Evolutionary conservation across 1,140 invertebrate genomes (phyloP), one percentile per base, ranked within the genome.

Genomic region (Brachystomella parvula): DNA sequence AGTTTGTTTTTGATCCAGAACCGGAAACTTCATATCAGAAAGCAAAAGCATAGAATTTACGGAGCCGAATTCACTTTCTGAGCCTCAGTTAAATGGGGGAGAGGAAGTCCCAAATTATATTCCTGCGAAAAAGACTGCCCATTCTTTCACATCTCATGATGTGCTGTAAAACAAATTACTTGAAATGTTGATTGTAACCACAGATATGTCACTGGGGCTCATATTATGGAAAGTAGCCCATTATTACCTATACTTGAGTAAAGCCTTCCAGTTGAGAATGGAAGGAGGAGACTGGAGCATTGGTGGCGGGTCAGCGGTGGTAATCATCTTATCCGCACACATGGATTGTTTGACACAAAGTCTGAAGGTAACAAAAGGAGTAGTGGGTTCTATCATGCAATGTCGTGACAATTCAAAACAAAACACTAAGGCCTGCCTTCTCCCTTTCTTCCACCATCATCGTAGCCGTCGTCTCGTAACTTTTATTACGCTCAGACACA

Each of bases 31-130:
- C 70, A 67, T 64, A 66, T 72, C 70, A 69, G 47, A 61, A 61
- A 59, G 15, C 57, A 59, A 28, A 59, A 31, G 26, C 30, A 15
- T 61, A 24, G 26, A 30, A 12, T 60, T 28, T 21, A 19, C 3
- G 21, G 26, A 17, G 39, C 31, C 9, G 66, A 69, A 39, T 58
- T 59, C 63, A 64, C 21, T 15, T n/a, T n/a, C n/a, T n/a, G n/a
- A n/a, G n/a, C n/a, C n/a, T n/a, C n/a, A n/a, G n/a, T n/a, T n/a
- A 24, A 26, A 9, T 6, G 24, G 24, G 21, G 24, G 24, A 69
- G 61, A 66, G 70, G 70, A 72, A 72, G 70, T 72, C 64, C n/a
- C 62, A 72, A 72, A 72, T 72, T 72, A 72, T 69, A 63, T 64
- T 47, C 65, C 66, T 69, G 70, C 70, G 66, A 72, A 72, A 71